phyloP scores from a whole-genome alignment of 1,140 invertebrate genomes.

The Physella acuta region DNA sequence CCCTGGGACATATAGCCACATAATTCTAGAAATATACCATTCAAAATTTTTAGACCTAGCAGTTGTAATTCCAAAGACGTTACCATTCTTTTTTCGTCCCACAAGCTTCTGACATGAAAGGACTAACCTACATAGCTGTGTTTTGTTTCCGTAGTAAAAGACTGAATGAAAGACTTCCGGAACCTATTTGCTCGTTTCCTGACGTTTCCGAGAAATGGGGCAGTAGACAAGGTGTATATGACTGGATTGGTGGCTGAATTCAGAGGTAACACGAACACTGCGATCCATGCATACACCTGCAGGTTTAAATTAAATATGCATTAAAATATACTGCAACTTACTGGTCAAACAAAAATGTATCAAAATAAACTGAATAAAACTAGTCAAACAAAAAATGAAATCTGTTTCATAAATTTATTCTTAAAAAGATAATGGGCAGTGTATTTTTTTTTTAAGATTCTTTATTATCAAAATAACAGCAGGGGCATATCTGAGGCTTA shows the following conservation, averaged over 20 bases:
- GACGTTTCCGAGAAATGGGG: conserved; percentile 50
- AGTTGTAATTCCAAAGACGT: not conserved
- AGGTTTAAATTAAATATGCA: not conserved
- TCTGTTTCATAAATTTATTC: not conserved
- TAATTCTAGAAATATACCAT: not conserved
- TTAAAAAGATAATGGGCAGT: not conserved
- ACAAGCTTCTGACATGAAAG: not conserved
- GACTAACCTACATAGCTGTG: conserved; percentile 34
- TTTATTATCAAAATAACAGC: not conserved
- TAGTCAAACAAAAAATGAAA: not conserved
- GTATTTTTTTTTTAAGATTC: not conserved
- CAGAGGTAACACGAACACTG: conserved; percentile 76
- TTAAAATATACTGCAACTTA: not conserved
- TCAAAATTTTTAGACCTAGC: not conserved
- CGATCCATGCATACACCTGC: conserved; percentile 68
- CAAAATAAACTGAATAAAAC: not conserved
- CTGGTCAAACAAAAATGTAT: not conserved
- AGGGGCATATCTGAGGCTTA: not conserved
- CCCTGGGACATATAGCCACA: too few species aligned
- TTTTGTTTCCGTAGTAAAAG: conserved; percentile 31
- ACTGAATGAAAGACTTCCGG: conserved; percentile 49
- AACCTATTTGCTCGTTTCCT: conserved; percentile 45
- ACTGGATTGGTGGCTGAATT: conserved; percentile 80
- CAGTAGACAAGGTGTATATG: conserved; percentile 74
- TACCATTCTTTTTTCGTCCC: not conserved